Conservation (phyloP, 2,113 vertebrate genomes). For the Megaceryle maxima region DNA sequence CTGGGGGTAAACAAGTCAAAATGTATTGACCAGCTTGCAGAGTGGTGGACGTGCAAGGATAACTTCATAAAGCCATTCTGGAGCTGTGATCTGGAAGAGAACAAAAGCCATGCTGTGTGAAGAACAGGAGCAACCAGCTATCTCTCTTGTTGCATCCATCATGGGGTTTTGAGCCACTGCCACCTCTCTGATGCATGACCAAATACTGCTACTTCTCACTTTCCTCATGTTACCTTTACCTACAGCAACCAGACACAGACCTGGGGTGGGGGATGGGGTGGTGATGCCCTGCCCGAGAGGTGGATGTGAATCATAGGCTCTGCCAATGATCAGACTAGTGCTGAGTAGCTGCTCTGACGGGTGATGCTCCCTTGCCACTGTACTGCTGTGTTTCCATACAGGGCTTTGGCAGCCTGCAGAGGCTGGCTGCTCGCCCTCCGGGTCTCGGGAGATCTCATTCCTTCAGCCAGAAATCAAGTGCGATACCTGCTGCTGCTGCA, state of each 20-base stretch:
- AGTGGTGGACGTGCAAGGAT: rapidly evolving
- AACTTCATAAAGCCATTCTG: not conserved
- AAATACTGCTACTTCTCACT: not conserved
- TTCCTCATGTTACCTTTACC: not conserved
- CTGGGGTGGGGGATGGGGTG: not conserved
- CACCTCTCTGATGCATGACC: rapidly evolving
- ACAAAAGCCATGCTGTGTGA: not conserved
- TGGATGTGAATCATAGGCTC: not conserved
- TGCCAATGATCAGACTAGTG: rapidly evolving
- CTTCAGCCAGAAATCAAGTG: not conserved
- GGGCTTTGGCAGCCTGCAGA: not conserved
- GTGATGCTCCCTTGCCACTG: not conserved
- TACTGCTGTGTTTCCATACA: rapidly evolving
- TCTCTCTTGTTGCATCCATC: not conserved
- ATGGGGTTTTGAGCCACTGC: not conserved
- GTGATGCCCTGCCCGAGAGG: not conserved
- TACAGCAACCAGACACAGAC: not conserved
- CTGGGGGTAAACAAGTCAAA: not conserved
- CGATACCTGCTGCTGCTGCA: not conserved
- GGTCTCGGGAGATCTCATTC: not conserved
- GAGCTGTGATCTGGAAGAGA: not conserved
- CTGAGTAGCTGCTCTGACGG: not conserved
- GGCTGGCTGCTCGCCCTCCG: not conserved
- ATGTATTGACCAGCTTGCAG: not conserved
- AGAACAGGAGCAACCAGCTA: not conserved